Evolutionary conservation across 2,797 vertebrate species (phyloP).

Genomic region (Hydrocynus forskahlii): DNA sequence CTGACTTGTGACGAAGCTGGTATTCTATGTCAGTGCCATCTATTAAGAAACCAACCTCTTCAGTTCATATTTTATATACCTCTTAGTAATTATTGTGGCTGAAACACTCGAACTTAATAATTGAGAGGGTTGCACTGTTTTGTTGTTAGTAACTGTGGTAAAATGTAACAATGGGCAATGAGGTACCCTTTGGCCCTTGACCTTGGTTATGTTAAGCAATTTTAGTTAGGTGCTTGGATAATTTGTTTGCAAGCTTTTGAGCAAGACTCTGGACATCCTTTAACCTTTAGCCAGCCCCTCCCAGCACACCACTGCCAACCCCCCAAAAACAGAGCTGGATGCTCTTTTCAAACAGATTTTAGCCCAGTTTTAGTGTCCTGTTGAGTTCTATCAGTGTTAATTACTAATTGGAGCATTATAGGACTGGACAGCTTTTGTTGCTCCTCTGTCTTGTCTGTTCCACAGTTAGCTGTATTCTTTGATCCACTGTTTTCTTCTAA

Average conservation of each 20-base stretch:
- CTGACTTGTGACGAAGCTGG: no score
- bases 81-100: no score
- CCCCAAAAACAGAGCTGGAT: not conserved
- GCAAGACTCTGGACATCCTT: not conserved
- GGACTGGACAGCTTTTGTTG: constrained; percentile 25
- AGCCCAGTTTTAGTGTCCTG: not conserved
- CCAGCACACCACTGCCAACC: not conserved
- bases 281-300: not conserved
- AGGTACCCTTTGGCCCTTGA: not conserved
- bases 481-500: constrained; percentile 8
- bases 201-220: not conserved
- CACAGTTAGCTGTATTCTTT: constrained; percentile 15
- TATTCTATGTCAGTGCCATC: no score
- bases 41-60: no score
- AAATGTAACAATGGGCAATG: not conserved
- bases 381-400: constrained; percentile 3
- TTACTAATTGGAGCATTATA: not conserved
- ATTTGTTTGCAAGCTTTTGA: not conserved
- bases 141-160: not conserved
- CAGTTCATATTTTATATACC: no score
- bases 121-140: no score
- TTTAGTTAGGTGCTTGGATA: not conserved
- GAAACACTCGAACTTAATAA: no score
- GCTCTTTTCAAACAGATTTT: not conserved
- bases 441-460: not conserved